Conservation (phyloP, 37 sponge, comb jelly and placozoan genomes). For the Cliona cf. orientalis region DNA sequence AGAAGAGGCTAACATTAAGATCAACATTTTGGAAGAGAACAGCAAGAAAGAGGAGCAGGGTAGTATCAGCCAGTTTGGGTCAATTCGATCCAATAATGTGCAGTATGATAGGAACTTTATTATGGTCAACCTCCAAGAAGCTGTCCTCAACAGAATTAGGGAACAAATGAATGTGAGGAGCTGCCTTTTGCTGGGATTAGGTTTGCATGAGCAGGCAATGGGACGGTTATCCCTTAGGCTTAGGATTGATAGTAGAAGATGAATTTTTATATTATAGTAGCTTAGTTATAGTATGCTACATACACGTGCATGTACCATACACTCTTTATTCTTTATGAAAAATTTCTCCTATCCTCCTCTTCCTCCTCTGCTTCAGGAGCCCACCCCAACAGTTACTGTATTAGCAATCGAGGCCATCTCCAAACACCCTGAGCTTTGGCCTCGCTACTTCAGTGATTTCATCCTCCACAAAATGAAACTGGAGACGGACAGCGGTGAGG, state of each 20-base stretch:
- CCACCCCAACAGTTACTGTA: not conserved
- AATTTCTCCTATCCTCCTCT: not conserved
- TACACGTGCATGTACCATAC: not conserved
- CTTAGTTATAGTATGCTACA: not conserved
- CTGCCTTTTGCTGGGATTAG: too few relatives aligned
- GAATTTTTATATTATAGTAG: not conserved
- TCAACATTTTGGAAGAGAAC: constrained; percentile 9
- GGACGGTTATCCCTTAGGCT: too few relatives aligned
- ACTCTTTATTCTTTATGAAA: not conserved
- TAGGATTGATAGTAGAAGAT: too few relatives aligned
- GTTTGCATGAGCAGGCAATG: too few relatives aligned
- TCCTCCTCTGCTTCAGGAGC: not conserved
- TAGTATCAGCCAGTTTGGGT: not conserved
- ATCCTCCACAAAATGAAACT: constrained; percentile 49
- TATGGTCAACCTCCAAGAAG: not conserved
- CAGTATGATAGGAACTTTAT: too few relatives aligned
- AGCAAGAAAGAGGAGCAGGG: not conserved
- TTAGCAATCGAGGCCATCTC: constrained; percentile 28
- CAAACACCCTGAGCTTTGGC: constrained; percentile 46
- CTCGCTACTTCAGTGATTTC: constrained; percentile 70
- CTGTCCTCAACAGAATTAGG: not conserved
- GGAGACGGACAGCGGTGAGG: not conserved
- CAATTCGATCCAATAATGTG: too few relatives aligned
- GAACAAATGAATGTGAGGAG: not conserved
- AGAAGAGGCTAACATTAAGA: constrained; percentile 15